A percentile compares a stretch with the other conserved stretches of the same genome.
Evolutionary conservation across 2,797 vertebrate genomes (phyloP).

Genomic region (Notoglanidium macrostoma): DNA sequence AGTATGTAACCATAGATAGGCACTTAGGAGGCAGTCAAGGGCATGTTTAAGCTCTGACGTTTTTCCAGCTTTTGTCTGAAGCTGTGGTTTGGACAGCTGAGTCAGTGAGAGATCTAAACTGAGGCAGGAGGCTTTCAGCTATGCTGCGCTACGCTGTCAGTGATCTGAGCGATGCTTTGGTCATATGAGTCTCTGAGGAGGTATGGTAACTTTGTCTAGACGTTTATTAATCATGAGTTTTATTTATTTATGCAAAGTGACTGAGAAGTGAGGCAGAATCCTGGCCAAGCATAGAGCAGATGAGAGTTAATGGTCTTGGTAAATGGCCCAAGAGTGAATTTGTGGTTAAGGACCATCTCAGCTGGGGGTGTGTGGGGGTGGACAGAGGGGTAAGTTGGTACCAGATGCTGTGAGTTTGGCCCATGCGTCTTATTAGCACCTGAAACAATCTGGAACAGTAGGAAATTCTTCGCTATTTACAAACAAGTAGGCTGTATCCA

Average conservation of each 20-base stretch:
- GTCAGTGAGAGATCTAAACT: constrained; percentile 54
- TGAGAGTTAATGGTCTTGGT: background rate
- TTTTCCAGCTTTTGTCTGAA: constrained; percentile 45
- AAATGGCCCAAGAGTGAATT: constrained; percentile 26
- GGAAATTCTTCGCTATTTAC: background rate
- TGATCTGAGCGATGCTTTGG: constrained; percentile 3
- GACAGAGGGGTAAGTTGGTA: background rate
- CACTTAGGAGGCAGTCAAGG: constrained; percentile 32
- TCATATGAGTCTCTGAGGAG: background rate
- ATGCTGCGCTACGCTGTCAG: constrained; percentile 5
- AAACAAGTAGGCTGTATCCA: background rate
- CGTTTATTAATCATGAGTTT: constrained; percentile 23
- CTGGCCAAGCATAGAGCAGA: background rate
- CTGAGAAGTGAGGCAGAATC: constrained; percentile 8
- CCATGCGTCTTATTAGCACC: constrained; percentile 14
- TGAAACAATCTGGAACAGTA: constrained; percentile 12
- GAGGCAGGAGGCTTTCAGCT: constrained; percentile 19
- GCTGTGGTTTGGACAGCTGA: constrained; percentile 59
- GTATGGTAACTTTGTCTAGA: constrained; percentile 18
- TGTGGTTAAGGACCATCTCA: constrained; percentile 27
- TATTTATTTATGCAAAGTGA: constrained; percentile 20
- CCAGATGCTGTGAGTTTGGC: constrained; percentile 20
- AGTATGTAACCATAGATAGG: constrained; percentile 31
- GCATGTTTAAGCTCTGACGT: constrained; percentile 44
- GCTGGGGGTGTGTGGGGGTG: constrained; percentile 12